Evolutionary conservation across 1,140 invertebrate genomes (phyloP).

Genomic region (Chelonus insularis): DNA sequence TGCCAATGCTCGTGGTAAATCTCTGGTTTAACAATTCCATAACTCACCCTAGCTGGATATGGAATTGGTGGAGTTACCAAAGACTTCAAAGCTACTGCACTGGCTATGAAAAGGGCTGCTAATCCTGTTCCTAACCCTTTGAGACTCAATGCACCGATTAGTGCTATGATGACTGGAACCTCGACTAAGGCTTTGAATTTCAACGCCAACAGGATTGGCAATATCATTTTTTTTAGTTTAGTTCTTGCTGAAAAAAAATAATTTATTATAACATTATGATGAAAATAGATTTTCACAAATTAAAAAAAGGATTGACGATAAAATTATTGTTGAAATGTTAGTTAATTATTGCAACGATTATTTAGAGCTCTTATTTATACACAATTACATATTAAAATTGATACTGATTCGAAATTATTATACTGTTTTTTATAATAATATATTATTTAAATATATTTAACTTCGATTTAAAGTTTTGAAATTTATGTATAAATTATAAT

Average conservation of each 20-base stretch:
- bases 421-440: no score
- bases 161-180: slow-evolving; percentile 65
- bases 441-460: no score
- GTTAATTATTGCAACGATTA: no score
- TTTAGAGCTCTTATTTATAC: no score
- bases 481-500: no score
- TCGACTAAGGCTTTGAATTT: slow-evolving; percentile 68
- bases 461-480: no score
- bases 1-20: slow-evolving; percentile 60
- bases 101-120: slow-evolving; percentile 66
- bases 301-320: no score
- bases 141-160: slow-evolving; percentile 66
- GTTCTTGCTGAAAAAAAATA: slow-evolving; percentile 61
- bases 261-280: slow-evolving; percentile 9
- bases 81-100: slow-evolving; percentile 60
- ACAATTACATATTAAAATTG: no score
- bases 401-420: no score
- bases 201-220: slow-evolving; percentile 66
- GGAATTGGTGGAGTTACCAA: slow-evolving; percentile 51
- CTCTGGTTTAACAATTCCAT: slow-evolving; percentile 58
- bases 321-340: slow-evolving; percentile 25
- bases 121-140: slow-evolving; percentile 68
- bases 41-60: slow-evolving; percentile 54
- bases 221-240: slow-evolving; percentile 65
- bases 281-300: not conserved